Percentiles rank a stretch among this genome's conserved stretches.
Conservation (phyloP, 2,113 vertebrate genomes). For the Cheilinus undulatus region DNA sequence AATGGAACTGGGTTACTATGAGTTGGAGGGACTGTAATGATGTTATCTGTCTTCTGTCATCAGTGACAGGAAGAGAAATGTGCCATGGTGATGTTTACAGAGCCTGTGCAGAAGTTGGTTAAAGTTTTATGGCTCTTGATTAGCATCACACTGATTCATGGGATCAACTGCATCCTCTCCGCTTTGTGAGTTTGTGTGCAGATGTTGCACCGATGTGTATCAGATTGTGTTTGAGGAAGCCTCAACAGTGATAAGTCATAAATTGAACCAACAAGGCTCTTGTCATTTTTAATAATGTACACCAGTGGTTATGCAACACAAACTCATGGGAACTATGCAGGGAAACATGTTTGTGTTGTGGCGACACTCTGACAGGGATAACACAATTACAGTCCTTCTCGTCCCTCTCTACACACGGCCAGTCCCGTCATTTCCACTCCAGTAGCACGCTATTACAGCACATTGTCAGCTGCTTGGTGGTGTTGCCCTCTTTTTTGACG, state of each 20-base stretch:
- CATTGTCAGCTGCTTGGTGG: neutral
- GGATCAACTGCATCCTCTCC: slow-evolving; percentile 18
- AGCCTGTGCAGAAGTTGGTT: slow-evolving; percentile 65
- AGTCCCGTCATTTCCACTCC: slow-evolving; percentile 44
- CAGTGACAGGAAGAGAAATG: slow-evolving; percentile 50
- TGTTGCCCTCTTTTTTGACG: slow-evolving; percentile 27
- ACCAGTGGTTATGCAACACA: slow-evolving; percentile 20
- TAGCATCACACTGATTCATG: slow-evolving; percentile 51
- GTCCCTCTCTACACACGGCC: slow-evolving; percentile 30
- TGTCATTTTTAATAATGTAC: slow-evolving; percentile 72
- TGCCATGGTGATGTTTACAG: slow-evolving; percentile 35
- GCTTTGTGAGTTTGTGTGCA: slow-evolving; percentile 2
- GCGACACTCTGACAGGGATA: slow-evolving; percentile 25
- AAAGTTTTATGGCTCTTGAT: slow-evolving; percentile 70
- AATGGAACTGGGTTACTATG: slow-evolving; percentile 47
- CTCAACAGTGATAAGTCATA: slow-evolving; percentile 51
- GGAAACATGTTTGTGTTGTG: slow-evolving; percentile 27
- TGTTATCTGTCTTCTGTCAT: slow-evolving; percentile 64
- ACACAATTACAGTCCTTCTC: slow-evolving; percentile 45
- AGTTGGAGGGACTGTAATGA: slow-evolving; percentile 50
- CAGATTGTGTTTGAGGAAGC: slow-evolving; percentile 39
- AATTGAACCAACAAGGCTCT: slow-evolving; percentile 59
- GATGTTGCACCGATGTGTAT: slow-evolving; percentile 15
- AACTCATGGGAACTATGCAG: slow-evolving; percentile 30
- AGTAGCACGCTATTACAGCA: slow-evolving; percentile 9